Base-by-base conservation (phyloP, 2,797 vertebrate genomes). In the Anomalospiza imberbis region DNA sequence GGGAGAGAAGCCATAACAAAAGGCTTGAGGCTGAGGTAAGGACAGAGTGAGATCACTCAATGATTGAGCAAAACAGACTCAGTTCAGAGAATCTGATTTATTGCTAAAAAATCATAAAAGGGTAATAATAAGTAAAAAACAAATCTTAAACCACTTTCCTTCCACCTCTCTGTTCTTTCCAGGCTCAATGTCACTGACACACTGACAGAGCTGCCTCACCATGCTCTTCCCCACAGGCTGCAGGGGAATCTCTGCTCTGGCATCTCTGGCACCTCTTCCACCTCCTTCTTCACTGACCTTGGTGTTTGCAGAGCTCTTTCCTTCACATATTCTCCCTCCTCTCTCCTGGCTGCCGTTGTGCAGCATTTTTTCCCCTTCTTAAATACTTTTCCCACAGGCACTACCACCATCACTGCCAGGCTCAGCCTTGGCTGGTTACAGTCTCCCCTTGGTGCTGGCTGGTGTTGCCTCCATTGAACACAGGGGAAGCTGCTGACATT, bases 361-460 rank as follows among this genome's bases (percentile, higher is more conserved):
- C 29, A 18, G n/a, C 22, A 25, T 1, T 21, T 79, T 65, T 47
- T 1, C 1, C 17, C 16, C 8, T 36, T 51, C 47, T 53, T 22
- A 71, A 38, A 31, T n/a, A 6, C 3, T 15, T 47, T 12, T 28
- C 24, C 11, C 51, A 34, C 12, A 45, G 16, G 25, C 0, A 0
- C 13, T 58, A 5, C n/a, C 38, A 38, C 20, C 2, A 2, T 34
- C 1, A 0, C 12, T 18, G 26, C 29, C 1, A 0, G 17, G 16
- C 13, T 24, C 9, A 16, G 32, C n/a, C 38, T 34, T 28, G 17
- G 20, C 25, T 25, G 12, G 3, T 4, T 3, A 7, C 8, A 5
- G 2, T 4, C 3, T 83, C 44, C 29, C 17, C 58, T 31, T 34
- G 72, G 13, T 45, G 13, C n/a, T 58, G 28, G 16, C 22, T n/a